Base-by-base conservation (phyloP, 2,888 invertebrate genomes). In the Nomada ferruginata region DNA sequence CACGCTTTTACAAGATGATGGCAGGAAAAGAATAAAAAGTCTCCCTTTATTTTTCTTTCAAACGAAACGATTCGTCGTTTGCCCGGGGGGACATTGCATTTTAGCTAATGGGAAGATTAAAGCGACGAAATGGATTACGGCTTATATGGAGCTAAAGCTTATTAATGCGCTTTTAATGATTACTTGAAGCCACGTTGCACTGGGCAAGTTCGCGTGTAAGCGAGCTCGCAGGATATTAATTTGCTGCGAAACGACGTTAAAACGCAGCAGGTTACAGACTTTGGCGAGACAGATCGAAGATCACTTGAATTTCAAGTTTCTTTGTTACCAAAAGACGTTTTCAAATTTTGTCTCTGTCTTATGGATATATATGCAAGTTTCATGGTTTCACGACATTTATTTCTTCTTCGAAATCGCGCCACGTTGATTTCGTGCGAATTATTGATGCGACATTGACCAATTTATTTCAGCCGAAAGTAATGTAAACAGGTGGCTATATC, bases 61-160 rank as follows among this genome's bases (percentile, higher is more conserved):
- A 36, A 61, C 55, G 36, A 15, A 29, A 60, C 23, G 66, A 70
- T 53, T 23, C 20, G 36, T 59, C 64, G 72, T 55, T 23, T 9
- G 20, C 20, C n/a, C 36, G 4, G 53, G 4, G 53, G 44, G 15
- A 59, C 70, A 69, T 77, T 72, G 68, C 71, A 47, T 74, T 74
- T 71, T 65, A 71, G 71, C 55, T 83, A 85, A 85, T 66, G 73
- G 44, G 64, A 68, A 75, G 78, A 80, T 83, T 83, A 66, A 68
- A 68, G 71, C 57, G 52, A 72, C 61, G 52, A 70, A 79, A 68
- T 61, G 61, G 44, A 70, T 60, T 59, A 57, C 26, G 15, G 68
- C 13, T 42, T 36, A 9, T 36, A 1, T 36, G 9, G 9, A 36
- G 36, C 7, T 36, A 36, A 7, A 36, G 36, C 36, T 7, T 36